Base-by-base conservation (phyloP, 2,797 vertebrate species). In the Pipistrellus pipistrellus region DNA sequence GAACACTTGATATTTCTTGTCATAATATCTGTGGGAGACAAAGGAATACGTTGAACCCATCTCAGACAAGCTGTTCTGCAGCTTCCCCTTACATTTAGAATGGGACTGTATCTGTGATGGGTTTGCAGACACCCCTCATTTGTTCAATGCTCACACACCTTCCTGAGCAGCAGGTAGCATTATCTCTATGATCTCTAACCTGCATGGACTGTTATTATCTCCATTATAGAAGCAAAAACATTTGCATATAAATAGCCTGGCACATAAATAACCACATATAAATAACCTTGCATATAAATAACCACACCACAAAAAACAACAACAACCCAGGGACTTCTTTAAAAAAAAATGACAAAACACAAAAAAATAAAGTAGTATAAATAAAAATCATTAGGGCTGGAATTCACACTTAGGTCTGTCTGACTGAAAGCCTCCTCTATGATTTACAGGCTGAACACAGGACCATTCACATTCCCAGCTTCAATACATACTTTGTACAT, bases 1-100 rank as follows among this genome's bases (percentile, higher is more conserved):
- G 98, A 99, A 99, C 13, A 99, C 99, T 88, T 98, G 68, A 0
- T 99, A 99, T 95, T 99, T 99, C 97, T 98, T 99, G 96, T 99
- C 98, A 84, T 99, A 99, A 97, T 99, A 99, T 91, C 99, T 99
- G 97, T 12, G 18, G 6, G 64, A 82, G 76, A 88, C 91, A 92
- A 59, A 85, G 2, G n/a, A 91, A 53, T 48, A 86, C 6, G 20
- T 25, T 95, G 76, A 85, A 30, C 27, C 27, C 46, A 75, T 57
- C n/a, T 85, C 76, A 85, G n/a, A 80, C 23, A 85, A 69, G 25
- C 27, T n/a, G 17, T 55, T 38, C 48, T 0, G 4, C 30, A 25
- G 25, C 13, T 85, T 69, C n/a, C 17, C 27, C 15, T 27, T 32
- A 46, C n/a, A 51, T 55, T 83, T 78, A 82, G 80, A 75, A 68